Base-by-base conservation (phyloP, 1,140 invertebrate species). In the Pseudachorutes palmiensis region DNA sequence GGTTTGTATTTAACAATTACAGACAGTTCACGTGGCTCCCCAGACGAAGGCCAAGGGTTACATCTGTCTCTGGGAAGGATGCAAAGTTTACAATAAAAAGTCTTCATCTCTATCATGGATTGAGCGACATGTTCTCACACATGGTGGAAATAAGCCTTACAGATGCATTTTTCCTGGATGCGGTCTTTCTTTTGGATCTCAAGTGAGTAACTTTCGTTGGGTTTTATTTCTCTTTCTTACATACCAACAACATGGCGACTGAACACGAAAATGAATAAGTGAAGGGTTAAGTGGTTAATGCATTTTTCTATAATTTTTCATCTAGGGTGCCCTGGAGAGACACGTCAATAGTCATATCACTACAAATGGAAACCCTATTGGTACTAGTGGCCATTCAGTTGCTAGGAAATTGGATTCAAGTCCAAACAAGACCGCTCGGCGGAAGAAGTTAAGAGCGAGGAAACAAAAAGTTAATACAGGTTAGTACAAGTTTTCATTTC, bases 121-220 rank as follows among this genome's bases (percentile, higher is more conserved):
- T 41, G 92, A 97, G 76, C 82, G 93, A 41, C 94, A 97, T 80
- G 89, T 96, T 29, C 80, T 95, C 32, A 88, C 86, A 1, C 93
- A 96, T 78, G 91, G 91, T 67, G 93, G 93, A 31, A 94, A 90
- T 76, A 96, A 96, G 78, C 92, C 92, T 29, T 96, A 93, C 80
- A 87, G 91, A 74, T 98, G 94, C 79, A 96, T 97, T 76, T 90
- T 98, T 70, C 91, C 93, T 72, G 87, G 89, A 63, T 98, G 94
- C 79, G 90, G 90, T 45, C 84, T 88, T 75, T 84, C 92, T 75
- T 97, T 97, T 77, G 89, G 89, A 73, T 90, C 92, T 67, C 92
- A 94, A 86, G 89, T 92, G 80, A 76, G n/a, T n/a, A n/a, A n/a
- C n/a, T n/a, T n/a, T n/a, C n/a, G n/a, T n/a, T n/a, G n/a, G n/a